A percentile compares a stretch with the other conserved stretches of the same genome.
phyloP scores from a whole-genome alignment of 2,888 invertebrate genomes.

The Lottia gigantea region DNA sequence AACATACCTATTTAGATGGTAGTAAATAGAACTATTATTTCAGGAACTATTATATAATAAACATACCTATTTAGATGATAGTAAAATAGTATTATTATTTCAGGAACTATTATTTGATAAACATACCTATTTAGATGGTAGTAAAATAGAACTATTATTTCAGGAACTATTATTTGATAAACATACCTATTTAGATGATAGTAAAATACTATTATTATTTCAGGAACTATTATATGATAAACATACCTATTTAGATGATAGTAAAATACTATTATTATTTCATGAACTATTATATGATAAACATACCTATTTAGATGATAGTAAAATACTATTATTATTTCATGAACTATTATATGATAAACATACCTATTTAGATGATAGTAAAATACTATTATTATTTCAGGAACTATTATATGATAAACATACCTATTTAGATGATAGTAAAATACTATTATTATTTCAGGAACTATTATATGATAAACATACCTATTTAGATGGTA shows the following conservation, averaged over 20 bases:
- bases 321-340: constrained; percentile 72
- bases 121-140: constrained; percentile 82
- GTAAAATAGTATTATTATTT: constrained; percentile 72
- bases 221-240: constrained; percentile 78
- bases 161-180: constrained; percentile 75
- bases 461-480: neutral
- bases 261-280: constrained; percentile 70
- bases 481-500: neutral
- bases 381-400: constrained; percentile 72
- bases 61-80: constrained; percentile 82
- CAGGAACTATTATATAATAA: constrained; percentile 76
- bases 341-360: constrained; percentile 78
- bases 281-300: constrained; percentile 81
- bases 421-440: neutral
- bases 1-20: too few species aligned
- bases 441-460: too few species aligned
- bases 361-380: constrained; percentile 82
- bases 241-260: constrained; percentile 81
- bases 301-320: constrained; percentile 82
- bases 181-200: constrained; percentile 81
- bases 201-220: constrained; percentile 70
- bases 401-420: neutral
- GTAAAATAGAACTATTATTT: constrained; percentile 72
- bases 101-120: constrained; percentile 76
- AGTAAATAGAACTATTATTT: neutral